Evolutionary conservation across 2,113 vertebrate species (phyloP).

Genomic region (Rhea pennata): DNA sequence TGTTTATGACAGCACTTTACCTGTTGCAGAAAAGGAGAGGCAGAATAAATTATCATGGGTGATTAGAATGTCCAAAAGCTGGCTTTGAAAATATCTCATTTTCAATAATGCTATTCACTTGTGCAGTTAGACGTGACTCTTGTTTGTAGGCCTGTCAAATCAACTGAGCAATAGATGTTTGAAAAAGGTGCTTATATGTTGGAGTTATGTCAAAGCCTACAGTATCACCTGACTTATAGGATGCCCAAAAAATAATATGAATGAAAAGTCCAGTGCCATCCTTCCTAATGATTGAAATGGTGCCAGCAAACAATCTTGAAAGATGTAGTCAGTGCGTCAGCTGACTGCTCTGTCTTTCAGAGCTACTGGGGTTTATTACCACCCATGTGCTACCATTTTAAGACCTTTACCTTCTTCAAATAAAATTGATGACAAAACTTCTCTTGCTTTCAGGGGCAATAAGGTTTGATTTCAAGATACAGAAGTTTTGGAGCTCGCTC

Average conservation of each 20-base stretch:
- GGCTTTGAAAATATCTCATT: neutral
- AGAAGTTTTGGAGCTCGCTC: neutral
- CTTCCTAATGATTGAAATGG: neutral
- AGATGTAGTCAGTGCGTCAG: neutral
- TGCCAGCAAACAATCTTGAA: neutral
- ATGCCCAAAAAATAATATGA: neutral
- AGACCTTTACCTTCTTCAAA: constrained; percentile 26
- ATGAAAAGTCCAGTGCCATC: neutral
- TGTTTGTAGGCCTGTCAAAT: neutral
- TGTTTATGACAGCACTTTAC: neutral
- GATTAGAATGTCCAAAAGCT: neutral
- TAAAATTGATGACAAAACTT: neutral
- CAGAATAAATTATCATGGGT: neutral
- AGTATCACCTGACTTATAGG: neutral
- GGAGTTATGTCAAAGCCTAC: neutral
- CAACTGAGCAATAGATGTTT: neutral
- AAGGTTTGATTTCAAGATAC: neutral
- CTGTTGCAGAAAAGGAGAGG: neutral
- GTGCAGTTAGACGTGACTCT: neutral
- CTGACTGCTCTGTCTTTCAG: neutral
- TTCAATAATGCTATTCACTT: neutral
- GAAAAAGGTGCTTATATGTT: neutral
- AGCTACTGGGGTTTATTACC: neutral
- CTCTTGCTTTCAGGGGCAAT: neutral
- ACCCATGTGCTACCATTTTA: neutral